phyloP scores from a whole-genome alignment of 2,888 invertebrate genomes.

The Hipparchia semele region DNA sequence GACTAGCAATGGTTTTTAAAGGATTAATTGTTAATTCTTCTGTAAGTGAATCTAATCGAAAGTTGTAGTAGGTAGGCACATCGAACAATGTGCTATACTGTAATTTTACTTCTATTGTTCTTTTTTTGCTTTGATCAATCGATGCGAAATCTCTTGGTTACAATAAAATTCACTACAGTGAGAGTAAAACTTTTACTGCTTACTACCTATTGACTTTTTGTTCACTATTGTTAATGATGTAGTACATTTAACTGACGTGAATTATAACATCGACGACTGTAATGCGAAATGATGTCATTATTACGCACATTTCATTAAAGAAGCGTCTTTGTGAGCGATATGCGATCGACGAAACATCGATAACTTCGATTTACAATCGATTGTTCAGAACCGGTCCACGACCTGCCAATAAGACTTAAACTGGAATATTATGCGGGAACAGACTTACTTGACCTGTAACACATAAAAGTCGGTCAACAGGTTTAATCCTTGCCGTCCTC shows the following conservation, averaged over 20 bases:
- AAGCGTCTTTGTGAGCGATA: constrained; percentile 15
- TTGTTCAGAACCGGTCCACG: constrained; percentile 65
- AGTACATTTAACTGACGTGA: no score
- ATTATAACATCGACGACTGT: constrained; percentile 10
- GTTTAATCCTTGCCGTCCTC: constrained; percentile 65
- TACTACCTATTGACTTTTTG: background rate
- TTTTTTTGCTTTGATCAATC: constrained; percentile 5
- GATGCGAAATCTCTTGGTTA: constrained; percentile 10
- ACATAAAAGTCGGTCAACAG: constrained; percentile 70
- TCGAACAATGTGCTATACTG: constrained; percentile 14
- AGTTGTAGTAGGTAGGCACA: background rate
- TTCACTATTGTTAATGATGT: constrained; percentile 6
- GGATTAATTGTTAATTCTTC: no score
- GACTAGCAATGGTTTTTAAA: no score
- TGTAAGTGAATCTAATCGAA: background rate
- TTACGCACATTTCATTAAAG: constrained; percentile 23
- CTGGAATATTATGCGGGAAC: constrained; percentile 71
- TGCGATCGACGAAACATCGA: constrained; percentile 47
- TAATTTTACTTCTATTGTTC: constrained; percentile 15
- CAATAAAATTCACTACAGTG: constrained; percentile 16
- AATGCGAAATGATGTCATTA: constrained; percentile 21
- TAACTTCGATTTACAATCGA: constrained; percentile 68
- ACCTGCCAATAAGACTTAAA: constrained; percentile 55
- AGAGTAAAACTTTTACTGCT: constrained; percentile 20
- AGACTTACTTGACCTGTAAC: constrained; percentile 68